Evolutionary conservation across 2,797 vertebrate genomes (phyloP).

Genomic region (Varecia variegata): DNA sequence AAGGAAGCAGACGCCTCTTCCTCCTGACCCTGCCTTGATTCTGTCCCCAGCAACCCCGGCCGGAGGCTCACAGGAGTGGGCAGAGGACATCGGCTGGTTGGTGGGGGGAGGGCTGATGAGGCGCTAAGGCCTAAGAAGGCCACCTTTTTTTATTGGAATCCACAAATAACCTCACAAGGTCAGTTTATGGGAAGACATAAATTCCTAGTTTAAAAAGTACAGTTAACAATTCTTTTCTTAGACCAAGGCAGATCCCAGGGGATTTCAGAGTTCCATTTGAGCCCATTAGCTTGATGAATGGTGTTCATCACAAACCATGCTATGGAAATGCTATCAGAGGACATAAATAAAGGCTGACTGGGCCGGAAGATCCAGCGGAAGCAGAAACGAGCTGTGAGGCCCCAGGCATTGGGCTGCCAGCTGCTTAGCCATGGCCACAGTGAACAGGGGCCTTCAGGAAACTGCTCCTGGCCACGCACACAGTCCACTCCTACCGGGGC

Average conservation of each 20-base stretch:
- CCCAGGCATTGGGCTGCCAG: background rate
- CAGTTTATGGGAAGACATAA: constrained; percentile 38
- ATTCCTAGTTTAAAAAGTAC: constrained; percentile 11
- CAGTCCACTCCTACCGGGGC: background rate
- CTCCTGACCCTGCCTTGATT: accelerated
- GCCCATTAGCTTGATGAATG: constrained; percentile 37
- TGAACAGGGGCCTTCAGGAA: background rate
- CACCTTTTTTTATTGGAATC: background rate
- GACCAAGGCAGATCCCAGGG: background rate
- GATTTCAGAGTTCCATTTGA: background rate
- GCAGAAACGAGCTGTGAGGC: background rate
- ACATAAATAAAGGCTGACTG: constrained; percentile 17
- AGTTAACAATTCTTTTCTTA: constrained; percentile 19
- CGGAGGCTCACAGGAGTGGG: accelerated
- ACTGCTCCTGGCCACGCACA: background rate
- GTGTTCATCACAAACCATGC: background rate
- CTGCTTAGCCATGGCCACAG: background rate
- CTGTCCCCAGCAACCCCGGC: background rate
- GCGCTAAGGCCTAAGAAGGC: background rate
- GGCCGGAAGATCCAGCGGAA: background rate
- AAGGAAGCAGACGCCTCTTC: background rate
- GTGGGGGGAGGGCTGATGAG: background rate
- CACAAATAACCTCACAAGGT: constrained; percentile 14
- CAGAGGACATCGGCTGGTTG: background rate
- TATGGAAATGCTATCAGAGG: background rate